Conservation (phyloP, 1,140 invertebrate species). For the Drosophila ficusphila region DNA sequence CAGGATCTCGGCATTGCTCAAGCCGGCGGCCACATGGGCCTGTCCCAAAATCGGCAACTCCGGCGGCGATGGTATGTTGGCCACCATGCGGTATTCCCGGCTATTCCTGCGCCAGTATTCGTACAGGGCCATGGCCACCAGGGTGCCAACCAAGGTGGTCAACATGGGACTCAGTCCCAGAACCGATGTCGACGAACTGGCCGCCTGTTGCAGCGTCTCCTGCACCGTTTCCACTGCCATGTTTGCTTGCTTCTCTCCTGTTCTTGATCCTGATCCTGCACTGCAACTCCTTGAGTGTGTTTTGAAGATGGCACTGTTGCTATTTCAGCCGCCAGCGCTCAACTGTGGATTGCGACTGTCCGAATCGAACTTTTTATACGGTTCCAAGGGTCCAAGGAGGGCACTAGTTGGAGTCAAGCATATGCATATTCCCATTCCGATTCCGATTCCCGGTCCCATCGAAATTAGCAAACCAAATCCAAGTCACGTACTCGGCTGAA, state of each 20-base stretch:
- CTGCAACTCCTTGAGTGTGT: conserved; percentile 11
- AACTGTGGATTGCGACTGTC: conserved; percentile 46
- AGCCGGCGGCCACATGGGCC: conserved; percentile 85
- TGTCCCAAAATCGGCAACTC: conserved; percentile 87
- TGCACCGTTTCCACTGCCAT: conserved; percentile 77
- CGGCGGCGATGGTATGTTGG: conserved; percentile 85
- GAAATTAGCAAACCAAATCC: conserved; percentile 69
- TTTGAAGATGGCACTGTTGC: conserved; percentile 26
- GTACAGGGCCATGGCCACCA: conserved; percentile 59
- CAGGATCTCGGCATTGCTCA: conserved; percentile 86
- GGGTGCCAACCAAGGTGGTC: conserved; percentile 61
- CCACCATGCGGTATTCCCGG: conserved; percentile 83
- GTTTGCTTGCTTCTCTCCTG: conserved; percentile 7
- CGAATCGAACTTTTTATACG: conserved; percentile 45
- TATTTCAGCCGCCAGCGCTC: conserved; percentile 38
- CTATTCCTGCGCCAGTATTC: conserved; percentile 76
- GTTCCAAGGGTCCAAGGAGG: background rate
- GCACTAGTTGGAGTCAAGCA: conserved; percentile 47
- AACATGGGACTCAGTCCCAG: conserved; percentile 59
- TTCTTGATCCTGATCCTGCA: conserved; percentile 11
- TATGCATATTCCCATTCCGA: conserved; percentile 29
- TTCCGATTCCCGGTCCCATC: background rate
- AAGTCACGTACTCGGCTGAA: conserved; percentile 35
- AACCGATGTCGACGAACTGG: background rate
- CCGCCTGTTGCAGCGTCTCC: conserved; percentile 61